Conservation (phyloP, 2,888 invertebrate species). For the Phragmatobia fuliginosa region DNA sequence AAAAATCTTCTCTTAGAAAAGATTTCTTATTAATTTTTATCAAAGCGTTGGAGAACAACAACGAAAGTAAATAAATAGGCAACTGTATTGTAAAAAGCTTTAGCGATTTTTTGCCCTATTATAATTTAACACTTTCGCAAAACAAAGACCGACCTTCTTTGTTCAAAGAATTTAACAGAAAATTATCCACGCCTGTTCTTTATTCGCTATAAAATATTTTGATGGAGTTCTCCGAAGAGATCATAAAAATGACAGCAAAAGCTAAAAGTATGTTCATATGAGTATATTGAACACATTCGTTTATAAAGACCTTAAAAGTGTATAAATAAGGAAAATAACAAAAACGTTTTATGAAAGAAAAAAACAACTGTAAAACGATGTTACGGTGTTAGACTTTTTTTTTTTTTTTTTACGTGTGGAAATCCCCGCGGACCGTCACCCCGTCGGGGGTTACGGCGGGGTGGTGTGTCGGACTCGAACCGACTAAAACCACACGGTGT, state of each 20-base stretch:
- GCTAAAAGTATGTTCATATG: slow-evolving; percentile 29
- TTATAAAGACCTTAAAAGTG: not conserved
- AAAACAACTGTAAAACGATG: not conserved
- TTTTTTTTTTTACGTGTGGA: too few relatives aligned
- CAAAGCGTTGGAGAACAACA: not conserved
- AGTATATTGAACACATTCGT: not conserved
- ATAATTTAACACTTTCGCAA: slow-evolving; percentile 6
- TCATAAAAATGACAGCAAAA: slow-evolving; percentile 48
- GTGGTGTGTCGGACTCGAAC: too few relatives aligned
- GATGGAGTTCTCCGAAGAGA: slow-evolving; percentile 38
- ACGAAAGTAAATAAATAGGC: not conserved
- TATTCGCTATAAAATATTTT: slow-evolving; percentile 48
- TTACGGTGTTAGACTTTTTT: not conserved
- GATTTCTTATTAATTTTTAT: not conserved
- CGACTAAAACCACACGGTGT: too few relatives aligned
- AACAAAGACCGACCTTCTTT: slow-evolving; percentile 18
- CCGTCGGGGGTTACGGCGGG: too few relatives aligned
- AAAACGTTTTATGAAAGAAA: not conserved
- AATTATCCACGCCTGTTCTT: slow-evolving; percentile 36
- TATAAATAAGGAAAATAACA: not conserved
- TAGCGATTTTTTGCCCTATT: not conserved
- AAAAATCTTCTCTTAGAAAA: not conserved
- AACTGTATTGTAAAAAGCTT: not conserved
- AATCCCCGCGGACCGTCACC: too few relatives aligned
- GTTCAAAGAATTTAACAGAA: slow-evolving; percentile 23